phyloP scores from a whole-genome alignment of 2,113 vertebrate species.

The Phalacrocorax brasilianus region DNA sequence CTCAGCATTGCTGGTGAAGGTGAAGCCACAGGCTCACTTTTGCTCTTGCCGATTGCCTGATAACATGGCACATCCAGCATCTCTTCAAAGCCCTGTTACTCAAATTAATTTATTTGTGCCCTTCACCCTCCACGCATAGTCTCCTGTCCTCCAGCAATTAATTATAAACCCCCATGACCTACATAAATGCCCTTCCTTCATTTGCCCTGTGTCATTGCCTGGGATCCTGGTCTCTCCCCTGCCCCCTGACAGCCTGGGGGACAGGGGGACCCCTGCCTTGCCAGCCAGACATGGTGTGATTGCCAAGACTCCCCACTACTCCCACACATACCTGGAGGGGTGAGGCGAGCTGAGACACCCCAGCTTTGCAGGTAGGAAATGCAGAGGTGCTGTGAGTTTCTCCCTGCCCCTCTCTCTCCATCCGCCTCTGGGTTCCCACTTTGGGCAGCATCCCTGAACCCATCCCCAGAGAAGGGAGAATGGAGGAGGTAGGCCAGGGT shows the following conservation, averaged over 20 bases:
- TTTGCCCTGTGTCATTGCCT: rapidly evolving
- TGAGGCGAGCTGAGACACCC: not conserved
- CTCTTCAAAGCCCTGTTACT: not conserved
- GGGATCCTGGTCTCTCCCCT: not conserved
- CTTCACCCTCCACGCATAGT: not conserved
- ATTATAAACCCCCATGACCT: not conserved
- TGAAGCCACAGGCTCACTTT: not conserved
- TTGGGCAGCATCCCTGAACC: not conserved
- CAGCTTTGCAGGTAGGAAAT: not conserved
- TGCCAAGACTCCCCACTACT: not conserved
- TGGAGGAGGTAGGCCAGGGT: not conserved
- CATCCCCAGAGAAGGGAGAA: not conserved
- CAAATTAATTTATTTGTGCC: not conserved
- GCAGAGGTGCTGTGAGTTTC: not conserved
- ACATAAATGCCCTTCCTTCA: not conserved
- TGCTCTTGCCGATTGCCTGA: not conserved
- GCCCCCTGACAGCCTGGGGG: rapidly evolving
- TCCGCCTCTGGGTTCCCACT: rapidly evolving
- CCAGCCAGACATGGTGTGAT: not conserved
- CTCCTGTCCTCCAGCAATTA: not conserved
- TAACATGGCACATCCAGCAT: not conserved
- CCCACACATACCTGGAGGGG: not conserved
- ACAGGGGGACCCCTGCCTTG: not conserved
- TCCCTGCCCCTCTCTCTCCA: not conserved
- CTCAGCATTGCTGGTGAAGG: not conserved